These are phyloP conservation scores for Sipha maydis DNA, from an alignment of 2,888 invertebrate species.

Conservation along the genomic window DNA sequence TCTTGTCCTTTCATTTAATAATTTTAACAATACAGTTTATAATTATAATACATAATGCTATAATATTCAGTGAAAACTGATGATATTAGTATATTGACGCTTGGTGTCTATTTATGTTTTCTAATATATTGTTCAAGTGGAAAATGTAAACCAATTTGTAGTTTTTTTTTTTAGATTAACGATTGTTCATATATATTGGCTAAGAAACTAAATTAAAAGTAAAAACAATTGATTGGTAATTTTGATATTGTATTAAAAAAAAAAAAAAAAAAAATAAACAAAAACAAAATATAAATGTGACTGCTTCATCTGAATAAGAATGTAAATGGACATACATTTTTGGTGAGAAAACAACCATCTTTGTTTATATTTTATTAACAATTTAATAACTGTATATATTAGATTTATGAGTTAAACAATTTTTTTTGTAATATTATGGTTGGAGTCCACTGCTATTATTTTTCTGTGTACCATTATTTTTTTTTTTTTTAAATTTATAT, in stretches of 20 bases:
- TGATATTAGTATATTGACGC: conserved; percentile 26
- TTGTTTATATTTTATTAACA: conserved; percentile 49
- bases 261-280: conserved; percentile 9
- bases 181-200: conserved; percentile 14
- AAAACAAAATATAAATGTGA: conserved; percentile 30
- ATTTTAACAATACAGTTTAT: conserved; percentile 23
- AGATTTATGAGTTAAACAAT: conserved; percentile 50
- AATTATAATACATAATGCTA: conserved; percentile 30
- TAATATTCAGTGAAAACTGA: conserved; percentile 14
- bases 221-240: conserved; percentile 39
- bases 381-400: conserved; percentile 55
- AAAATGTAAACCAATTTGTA: conserved; percentile 20
- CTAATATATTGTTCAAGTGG: conserved; percentile 11
- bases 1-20: conserved; percentile 29
- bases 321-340: conserved; percentile 28
- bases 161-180: conserved; percentile 24
- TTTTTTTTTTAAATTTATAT: conserved; percentile 47
- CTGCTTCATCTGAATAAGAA: conserved; percentile 21
- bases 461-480: conserved; percentile 56
- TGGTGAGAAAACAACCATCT: not conserved
- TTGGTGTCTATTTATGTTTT: conserved; percentile 34
- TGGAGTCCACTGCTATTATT: conserved; percentile 55
- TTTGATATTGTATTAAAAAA: conserved; percentile 37
- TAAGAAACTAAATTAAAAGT: conserved; percentile 14
- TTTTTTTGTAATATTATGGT: conserved; percentile 46